A percentile compares a stretch with the other conserved stretches of the same genome.
These are phyloP conservation scores for Hycleus cichorii DNA, from an alignment of 1,140 invertebrate species.

Conservation along the genomic window DNA sequence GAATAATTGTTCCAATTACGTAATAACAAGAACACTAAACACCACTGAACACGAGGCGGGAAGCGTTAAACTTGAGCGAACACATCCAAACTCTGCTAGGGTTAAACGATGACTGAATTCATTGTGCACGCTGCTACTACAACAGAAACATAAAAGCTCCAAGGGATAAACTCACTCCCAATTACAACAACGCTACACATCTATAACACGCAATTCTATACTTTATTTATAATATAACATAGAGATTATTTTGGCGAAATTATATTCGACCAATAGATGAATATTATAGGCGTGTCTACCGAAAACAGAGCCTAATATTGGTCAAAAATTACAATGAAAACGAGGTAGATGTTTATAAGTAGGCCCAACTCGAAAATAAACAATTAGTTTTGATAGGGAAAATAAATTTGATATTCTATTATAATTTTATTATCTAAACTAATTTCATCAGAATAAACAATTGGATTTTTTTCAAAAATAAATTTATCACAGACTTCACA, in stretches of 20 bases:
- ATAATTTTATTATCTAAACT: no score
- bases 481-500: no score
- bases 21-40: conserved; percentile 1
- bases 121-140: neutral
- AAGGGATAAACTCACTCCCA: no score
- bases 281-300: conserved; percentile 31
- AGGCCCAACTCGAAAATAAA: neutral
- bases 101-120: conserved; percentile 3
- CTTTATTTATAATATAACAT: neutral
- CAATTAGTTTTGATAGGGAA: no score
- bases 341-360: neutral
- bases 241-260: neutral
- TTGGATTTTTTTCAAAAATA: no score
- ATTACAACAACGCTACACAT: no score
- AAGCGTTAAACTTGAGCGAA: conserved; percentile 2
- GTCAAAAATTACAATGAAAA: conserved; percentile 19
- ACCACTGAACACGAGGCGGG: conserved; percentile 12
- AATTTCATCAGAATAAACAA: no score
- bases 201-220: neutral
- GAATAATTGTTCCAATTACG: neutral
- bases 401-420: no score
- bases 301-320: conserved; percentile 35
- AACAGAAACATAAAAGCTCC: neutral
- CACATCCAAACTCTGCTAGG: conserved; percentile 2
- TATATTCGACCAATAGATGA: conserved; percentile 23